Base-by-base conservation (phyloP, 92 coral and sea anemone genomes). In the Chrysogorgia sp. region DNA sequence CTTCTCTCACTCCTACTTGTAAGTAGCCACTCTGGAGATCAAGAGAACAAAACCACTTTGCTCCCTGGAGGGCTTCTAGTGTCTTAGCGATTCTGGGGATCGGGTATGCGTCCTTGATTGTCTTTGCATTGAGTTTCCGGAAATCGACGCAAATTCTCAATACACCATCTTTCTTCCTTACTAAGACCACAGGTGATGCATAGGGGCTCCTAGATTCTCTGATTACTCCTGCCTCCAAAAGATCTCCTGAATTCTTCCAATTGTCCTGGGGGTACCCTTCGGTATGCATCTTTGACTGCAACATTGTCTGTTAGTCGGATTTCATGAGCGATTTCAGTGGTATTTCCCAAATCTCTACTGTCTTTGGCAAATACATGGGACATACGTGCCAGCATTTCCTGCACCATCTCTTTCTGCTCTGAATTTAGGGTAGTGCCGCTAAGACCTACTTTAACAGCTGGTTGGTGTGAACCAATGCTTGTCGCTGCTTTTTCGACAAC, bases 21-120 rank as follows among this genome's bases (percentile, higher is more conserved):
- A 81, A 71, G 28, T 74, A 81, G 26, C 83, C 86, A 67, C 86
- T 75, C 48, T 81, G 79, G 20, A 86, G 86, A 49, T 81, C 86
- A 15, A 86, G 75, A 7, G 86, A 33, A 29, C 80, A 81, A 45
- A 81, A 81, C 75, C 82, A 82, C 19, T 49, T 57, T 6, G 90
- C 71, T 12, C 86, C 83, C 30, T 33, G 57, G 17, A 86, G 75
- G 1, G 82, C 83, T 25, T 86, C 65, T 12, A 86, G 34, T 3
- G 74, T 81, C 29, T 81, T 80, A 0, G 69, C 74, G 4, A 86
- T 65, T 37, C 77, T 58, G 13, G 84, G 87, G 40, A 86, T 62
- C 1, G 87, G 87, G 58, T 82, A 77, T 15, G 83, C 49, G 37
- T 82, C 84, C 66, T 59, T 76, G 19, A 82, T 22, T n/a, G 82